Percentiles rank a stretch among this genome's conserved stretches.
Evolutionary conservation across 2,888 invertebrate species (phyloP).

Genomic region (Drosophila pseudotalamancana): DNA sequence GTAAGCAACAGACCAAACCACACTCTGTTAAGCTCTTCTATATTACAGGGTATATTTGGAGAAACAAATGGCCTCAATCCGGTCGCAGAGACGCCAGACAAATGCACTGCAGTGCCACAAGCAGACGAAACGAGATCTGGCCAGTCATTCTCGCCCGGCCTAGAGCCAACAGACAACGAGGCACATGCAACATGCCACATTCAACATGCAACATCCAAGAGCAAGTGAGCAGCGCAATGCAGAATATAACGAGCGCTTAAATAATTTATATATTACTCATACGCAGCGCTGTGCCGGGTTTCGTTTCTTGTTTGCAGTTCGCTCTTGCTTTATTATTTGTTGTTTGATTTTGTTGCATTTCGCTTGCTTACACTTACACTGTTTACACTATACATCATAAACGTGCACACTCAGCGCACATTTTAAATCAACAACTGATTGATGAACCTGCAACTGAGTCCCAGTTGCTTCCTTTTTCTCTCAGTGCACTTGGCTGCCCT

Average conservation of each 20-base stretch:
- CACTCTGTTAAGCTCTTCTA: no score
- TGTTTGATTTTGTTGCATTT: neutral
- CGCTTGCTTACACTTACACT: neutral
- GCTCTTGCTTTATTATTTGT: slow-evolving; percentile 6
- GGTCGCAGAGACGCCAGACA: slow-evolving; percentile 61
- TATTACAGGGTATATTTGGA: slow-evolving; percentile 42
- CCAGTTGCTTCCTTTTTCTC: slow-evolving; percentile 1
- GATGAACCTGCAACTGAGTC: slow-evolving; percentile 56
- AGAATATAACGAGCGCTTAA: slow-evolving; percentile 72
- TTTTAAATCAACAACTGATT: slow-evolving; percentile 75
- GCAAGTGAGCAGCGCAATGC: slow-evolving; percentile 52
- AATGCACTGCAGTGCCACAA: slow-evolving; percentile 79
- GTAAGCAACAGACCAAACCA: no score
- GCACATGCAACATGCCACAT: slow-evolving; percentile 9
- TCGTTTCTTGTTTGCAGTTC: neutral
- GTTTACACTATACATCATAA: slow-evolving; percentile 55
- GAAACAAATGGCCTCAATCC: slow-evolving; percentile 63
- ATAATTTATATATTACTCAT: slow-evolving; percentile 80
- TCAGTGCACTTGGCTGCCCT: slow-evolving; percentile 13
- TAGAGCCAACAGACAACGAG: slow-evolving; percentile 16
- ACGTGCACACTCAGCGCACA: slow-evolving; percentile 67
- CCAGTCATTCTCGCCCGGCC: slow-evolving; percentile 19
- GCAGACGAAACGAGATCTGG: slow-evolving; percentile 49
- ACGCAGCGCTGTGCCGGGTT: slow-evolving; percentile 60
- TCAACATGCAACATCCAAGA: slow-evolving; percentile 19